These are phyloP conservation scores for Lycocerus yunnanus DNA, from an alignment of 2,888 invertebrate species.

Conservation along the genomic window DNA sequence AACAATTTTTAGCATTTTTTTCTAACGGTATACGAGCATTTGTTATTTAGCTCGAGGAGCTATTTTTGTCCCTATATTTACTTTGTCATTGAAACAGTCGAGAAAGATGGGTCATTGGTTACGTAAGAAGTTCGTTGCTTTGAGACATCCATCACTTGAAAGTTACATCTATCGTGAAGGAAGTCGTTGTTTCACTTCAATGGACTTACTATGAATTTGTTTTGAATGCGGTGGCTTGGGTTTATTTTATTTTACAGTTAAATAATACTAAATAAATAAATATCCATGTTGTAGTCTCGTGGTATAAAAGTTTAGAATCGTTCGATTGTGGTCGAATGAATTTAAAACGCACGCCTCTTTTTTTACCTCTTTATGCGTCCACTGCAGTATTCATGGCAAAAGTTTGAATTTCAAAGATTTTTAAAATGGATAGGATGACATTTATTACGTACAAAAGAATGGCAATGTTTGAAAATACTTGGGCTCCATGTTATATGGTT, in stretches of 20 bases:
- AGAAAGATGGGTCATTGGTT: slow-evolving; percentile 33
- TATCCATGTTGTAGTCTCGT: background rate
- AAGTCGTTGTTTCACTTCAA: slow-evolving; percentile 32
- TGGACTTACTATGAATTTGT: slow-evolving; percentile 22
- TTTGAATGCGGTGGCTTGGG: slow-evolving; percentile 18
- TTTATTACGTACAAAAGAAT: slow-evolving; percentile 47
- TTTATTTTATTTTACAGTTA: background rate
- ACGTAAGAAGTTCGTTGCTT: slow-evolving; percentile 32
- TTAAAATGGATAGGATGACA: slow-evolving; percentile 44
- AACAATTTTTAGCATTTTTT: background rate
- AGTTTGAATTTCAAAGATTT: slow-evolving; percentile 46
- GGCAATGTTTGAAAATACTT: slow-evolving; percentile 46
- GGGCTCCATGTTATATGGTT: slow-evolving; percentile 41
- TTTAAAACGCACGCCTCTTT: background rate
- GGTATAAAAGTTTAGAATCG: background rate
- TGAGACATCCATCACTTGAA: slow-evolving; percentile 29
- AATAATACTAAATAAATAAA: background rate
- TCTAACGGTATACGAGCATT: background rate
- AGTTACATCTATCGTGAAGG: slow-evolving; percentile 30
- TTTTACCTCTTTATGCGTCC: slow-evolving; percentile 38
- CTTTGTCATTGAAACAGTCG: slow-evolving; percentile 32
- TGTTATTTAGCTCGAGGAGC: background rate
- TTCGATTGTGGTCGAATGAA: background rate
- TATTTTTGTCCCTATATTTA: slow-evolving; percentile 32
- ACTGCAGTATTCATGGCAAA: slow-evolving; percentile 47